These are phyloP conservation scores for Metridium senile DNA, from an alignment of 92 coral and sea anemone species.

Conservation along the genomic window DNA sequence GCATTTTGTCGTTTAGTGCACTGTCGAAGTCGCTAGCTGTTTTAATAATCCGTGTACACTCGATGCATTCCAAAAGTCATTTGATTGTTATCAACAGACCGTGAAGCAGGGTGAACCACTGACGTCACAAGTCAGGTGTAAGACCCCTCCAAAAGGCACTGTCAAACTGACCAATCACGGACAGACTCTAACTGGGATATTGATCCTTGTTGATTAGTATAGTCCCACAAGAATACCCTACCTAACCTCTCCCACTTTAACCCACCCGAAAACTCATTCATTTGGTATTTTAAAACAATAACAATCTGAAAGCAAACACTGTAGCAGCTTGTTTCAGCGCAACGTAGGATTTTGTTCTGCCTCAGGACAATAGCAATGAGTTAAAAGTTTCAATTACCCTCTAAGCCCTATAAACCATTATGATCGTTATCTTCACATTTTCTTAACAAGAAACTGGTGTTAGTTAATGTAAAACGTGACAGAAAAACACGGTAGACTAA, in stretches of 20 bases:
- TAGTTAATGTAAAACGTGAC: constrained; percentile 24
- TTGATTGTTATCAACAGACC: constrained; percentile 36
- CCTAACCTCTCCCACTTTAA: constrained; percentile 23
- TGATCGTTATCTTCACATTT: constrained; percentile 11
- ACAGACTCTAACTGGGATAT: constrained; percentile 23
- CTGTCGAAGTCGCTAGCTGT: constrained; percentile 20
- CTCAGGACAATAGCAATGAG: background rate
- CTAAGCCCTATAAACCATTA: background rate
- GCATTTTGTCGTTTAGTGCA: constrained; percentile 54
- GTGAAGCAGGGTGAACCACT: constrained; percentile 24
- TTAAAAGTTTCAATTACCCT: background rate
- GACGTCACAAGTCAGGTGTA: constrained; percentile 62
- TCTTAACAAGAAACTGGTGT: constrained; percentile 3
- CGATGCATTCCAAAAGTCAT: constrained; percentile 46
- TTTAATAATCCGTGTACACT: constrained; percentile 18
- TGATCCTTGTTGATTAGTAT: constrained; percentile 21
- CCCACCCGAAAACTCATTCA: constrained; percentile 29
- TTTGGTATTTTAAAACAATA: constrained; percentile 14
- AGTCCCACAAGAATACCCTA: constrained; percentile 25
- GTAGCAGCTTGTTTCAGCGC: constrained; percentile 23
- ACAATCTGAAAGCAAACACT: constrained; percentile 11
- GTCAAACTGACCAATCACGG: constrained; percentile 36
- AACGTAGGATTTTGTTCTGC: background rate
- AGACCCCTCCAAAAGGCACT: constrained; percentile 16
- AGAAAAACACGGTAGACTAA: constrained; percentile 1